These are phyloP conservation scores for Cydia splendana DNA, from an alignment of 1,140 invertebrate species.

Conservation along the genomic window DNA sequence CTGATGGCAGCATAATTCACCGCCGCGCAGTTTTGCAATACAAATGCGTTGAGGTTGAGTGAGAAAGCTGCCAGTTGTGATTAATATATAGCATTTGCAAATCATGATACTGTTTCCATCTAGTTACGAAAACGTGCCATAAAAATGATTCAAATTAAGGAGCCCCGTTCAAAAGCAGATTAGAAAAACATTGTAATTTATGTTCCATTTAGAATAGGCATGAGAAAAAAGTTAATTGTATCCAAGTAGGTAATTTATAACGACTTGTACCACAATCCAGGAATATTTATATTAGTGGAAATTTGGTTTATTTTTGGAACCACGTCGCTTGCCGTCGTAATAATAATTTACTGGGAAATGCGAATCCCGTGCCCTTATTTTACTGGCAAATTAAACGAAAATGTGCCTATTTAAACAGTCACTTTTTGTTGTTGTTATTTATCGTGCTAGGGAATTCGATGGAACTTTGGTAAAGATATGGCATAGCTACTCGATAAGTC, in stretches of 20 bases:
- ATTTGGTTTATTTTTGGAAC: slow-evolving; percentile 27
- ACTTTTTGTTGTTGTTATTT: neutral
- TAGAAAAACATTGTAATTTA: neutral
- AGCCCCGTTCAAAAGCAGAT: neutral
- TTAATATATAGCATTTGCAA: neutral
- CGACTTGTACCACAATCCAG: neutral
- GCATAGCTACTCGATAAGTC: no score
- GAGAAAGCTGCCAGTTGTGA: neutral
- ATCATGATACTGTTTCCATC: neutral
- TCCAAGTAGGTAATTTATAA: slow-evolving; percentile 19
- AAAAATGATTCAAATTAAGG: neutral
- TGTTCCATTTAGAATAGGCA: slow-evolving; percentile 8
- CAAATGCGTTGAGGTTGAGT: no score
- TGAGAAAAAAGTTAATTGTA: slow-evolving; percentile 22
- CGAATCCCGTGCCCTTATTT: slow-evolving; percentile 3
- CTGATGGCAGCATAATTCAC: no score
- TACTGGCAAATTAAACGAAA: neutral
- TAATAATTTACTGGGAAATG: slow-evolving; percentile 18
- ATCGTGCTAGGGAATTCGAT: neutral
- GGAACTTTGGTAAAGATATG: neutral
- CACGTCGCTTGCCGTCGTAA: slow-evolving; percentile 21
- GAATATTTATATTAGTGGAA: slow-evolving; percentile 15
- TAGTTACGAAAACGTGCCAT: neutral
- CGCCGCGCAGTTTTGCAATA: no score
- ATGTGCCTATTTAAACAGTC: neutral